These are phyloP conservation scores for Eilema griseolum DNA, from an alignment of 2,888 invertebrate species.

Conservation along the genomic window DNA sequence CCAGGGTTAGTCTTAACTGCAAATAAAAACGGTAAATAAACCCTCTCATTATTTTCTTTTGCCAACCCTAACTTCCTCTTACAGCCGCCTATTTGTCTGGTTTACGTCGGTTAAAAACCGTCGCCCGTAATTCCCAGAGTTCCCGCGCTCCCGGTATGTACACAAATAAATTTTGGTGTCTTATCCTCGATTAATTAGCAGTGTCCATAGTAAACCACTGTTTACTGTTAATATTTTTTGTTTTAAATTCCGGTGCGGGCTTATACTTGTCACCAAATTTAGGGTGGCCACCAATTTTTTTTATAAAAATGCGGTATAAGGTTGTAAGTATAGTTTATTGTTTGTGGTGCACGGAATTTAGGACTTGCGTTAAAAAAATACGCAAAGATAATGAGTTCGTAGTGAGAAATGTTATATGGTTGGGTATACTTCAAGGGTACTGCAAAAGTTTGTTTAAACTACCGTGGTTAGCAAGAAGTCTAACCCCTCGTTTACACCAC, in stretches of 20 bases:
- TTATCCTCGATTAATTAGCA: slow-evolving; percentile 66
- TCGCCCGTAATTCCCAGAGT: slow-evolving; percentile 39
- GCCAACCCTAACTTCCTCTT: slow-evolving; percentile 46
- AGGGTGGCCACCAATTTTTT: not conserved
- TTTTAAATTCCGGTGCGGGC: slow-evolving; percentile 41
- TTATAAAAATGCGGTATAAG: not conserved
- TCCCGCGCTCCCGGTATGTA: slow-evolving; percentile 27
- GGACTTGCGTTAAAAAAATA: not conserved
- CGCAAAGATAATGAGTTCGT: not conserved
- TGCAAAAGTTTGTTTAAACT: too few species aligned
- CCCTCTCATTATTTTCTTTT: not conserved
- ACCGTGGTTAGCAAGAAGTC: too few species aligned
- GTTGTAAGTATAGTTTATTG: not conserved
- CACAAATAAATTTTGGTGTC: slow-evolving; percentile 67
- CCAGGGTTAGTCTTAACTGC: not conserved
- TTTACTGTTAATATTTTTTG: slow-evolving; percentile 58
- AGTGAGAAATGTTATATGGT: not conserved
- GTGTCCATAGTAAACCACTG: slow-evolving; percentile 49
- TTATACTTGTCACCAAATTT: slow-evolving; percentile 16
- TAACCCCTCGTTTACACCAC: too few species aligned
- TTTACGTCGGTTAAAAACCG: slow-evolving; percentile 63
- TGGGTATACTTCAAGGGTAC: too few species aligned
- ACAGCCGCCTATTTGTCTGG: slow-evolving; percentile 63
- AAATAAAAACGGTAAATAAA: not conserved
- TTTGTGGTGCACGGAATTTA: not conserved